Conservation (phyloP, 2,888 invertebrate species). For the Metalampra italica region DNA sequence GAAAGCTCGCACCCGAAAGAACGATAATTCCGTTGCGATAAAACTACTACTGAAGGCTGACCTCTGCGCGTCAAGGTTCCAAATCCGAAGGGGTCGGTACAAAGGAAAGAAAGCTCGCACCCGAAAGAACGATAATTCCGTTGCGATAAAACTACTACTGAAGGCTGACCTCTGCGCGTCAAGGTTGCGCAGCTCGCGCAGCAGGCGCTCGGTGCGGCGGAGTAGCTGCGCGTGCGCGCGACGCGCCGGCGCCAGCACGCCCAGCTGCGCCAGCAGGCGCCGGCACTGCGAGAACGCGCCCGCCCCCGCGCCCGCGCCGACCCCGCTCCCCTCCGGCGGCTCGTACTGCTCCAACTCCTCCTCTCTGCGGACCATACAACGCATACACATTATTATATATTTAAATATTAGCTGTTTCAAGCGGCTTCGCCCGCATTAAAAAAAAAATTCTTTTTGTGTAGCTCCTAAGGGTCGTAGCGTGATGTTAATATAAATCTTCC, state of each 20-base stretch:
- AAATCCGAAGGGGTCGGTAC: no score
- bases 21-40: no score
- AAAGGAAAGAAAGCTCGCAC: no score
- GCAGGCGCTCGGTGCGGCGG: slow-evolving; percentile 91
- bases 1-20: no score
- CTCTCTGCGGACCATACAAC: slow-evolving; percentile 33
- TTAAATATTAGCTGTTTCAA: no score
- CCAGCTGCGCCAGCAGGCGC: slow-evolving; percentile 93
- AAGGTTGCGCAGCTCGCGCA: slow-evolving; percentile 94
- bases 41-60: no score
- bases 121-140: no score
- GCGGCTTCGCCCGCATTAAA: no score
- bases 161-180: slow-evolving; percentile 89
- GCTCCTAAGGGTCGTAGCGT: no score
- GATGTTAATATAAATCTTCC: no score
- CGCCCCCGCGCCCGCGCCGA: slow-evolving; percentile 36
- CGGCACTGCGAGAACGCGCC: slow-evolving; percentile 91
- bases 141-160: no score
- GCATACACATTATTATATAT: not conserved
- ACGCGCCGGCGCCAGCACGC: slow-evolving; percentile 93
- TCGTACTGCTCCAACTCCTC: slow-evolving; percentile 71
- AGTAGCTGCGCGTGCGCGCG: slow-evolving; percentile 90
- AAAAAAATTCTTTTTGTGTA: not conserved
- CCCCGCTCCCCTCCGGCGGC: slow-evolving; percentile 26
- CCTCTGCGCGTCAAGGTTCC: no score